Evolutionary conservation across 2,113 vertebrate species (phyloP), one percentile per base, ranked within the genome.

Genomic region (Labeo rohita): DNA sequence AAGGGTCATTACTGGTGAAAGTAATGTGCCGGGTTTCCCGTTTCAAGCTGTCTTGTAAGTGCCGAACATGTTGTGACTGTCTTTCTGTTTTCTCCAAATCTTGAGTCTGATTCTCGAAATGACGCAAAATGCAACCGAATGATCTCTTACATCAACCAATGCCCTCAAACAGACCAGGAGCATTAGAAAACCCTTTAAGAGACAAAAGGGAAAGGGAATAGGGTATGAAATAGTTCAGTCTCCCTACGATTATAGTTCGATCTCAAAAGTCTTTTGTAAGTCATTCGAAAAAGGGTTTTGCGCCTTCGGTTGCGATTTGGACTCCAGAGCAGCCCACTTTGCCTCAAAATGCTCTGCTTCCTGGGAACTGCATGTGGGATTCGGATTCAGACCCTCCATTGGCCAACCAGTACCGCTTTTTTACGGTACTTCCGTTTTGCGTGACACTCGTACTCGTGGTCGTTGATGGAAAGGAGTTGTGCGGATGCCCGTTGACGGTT

Each of bases 221-320:
- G 84, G 80, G 61, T 80, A 73, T 39, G 61, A 78, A 86, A 89
- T 86, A 79, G 83, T 70, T 87, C 54, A 70, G 61, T 79, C 68
- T 52, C 18, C 6, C 45, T 61, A 80, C 52, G 87, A 92, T 94
- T 96, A 98, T 92, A 97, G 96, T 93, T 97, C 96, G 56, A 97
- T 97, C 92, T 98, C 96, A 54, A 98, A 97, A 23, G 96, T 97
- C 92, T 97, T 97, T 87, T 97, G 96, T 90, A 96, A 92, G 93
- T 97, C 97, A 2, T 95, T 96, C 36, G 96, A 96, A 89, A 98
- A 98, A 0, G 97, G 97, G 89, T 97, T 97, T 63, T 95, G 86
- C 18, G 94, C 89, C 59, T 93, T 96, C 8, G 95, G 91, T 21
- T 92, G 92, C 10, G 93, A 21, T 92, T 96, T 97, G 83, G 94